Conservation (phyloP, 2,888 invertebrate genomes). For the Cerceris ruficornis region DNA sequence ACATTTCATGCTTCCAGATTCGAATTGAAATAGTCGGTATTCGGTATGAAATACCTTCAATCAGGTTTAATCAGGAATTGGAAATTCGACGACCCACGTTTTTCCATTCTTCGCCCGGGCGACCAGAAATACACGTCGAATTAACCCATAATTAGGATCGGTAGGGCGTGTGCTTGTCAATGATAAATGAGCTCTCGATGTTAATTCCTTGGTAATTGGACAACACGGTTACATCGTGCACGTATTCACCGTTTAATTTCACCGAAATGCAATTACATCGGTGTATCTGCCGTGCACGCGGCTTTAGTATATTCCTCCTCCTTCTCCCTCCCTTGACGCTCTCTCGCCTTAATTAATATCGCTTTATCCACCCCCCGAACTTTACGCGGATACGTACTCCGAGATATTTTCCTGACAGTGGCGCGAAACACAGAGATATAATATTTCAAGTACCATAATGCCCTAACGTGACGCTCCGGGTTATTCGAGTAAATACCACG, state of each 20-base stretch:
- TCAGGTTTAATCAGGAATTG: too few relatives aligned
- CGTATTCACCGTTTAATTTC: conserved; percentile 46
- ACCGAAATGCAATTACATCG: conserved; percentile 38
- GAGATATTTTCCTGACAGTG: conserved; percentile 28
- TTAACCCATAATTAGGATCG: background rate
- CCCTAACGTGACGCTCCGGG: conserved; percentile 22
- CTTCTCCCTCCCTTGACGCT: conserved; percentile 28
- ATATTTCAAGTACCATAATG: conserved; percentile 33
- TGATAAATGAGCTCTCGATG: background rate
- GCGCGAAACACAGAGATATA: conserved; percentile 14
- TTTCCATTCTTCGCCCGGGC: background rate
- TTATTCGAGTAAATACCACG: conserved; percentile 24
- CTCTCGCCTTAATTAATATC: conserved; percentile 63
- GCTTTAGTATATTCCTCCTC: conserved; percentile 42
- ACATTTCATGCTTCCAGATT: too few relatives aligned
- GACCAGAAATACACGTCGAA: too few relatives aligned
- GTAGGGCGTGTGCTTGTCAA: background rate
- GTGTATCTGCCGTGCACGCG: conserved; percentile 37
- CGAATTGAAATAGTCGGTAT: too few relatives aligned
- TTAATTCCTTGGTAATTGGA: conserved; percentile 13
- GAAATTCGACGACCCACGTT: background rate
- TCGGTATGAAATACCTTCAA: too few relatives aligned
- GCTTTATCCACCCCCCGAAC: conserved; percentile 48
- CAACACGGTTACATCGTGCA: conserved; percentile 20
- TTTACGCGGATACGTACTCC: conserved; percentile 26